Percentiles rank a stretch among this genome's conserved stretches.
Conservation (phyloP, 2,797 vertebrate species). For the Xyrichtys novacula region DNA sequence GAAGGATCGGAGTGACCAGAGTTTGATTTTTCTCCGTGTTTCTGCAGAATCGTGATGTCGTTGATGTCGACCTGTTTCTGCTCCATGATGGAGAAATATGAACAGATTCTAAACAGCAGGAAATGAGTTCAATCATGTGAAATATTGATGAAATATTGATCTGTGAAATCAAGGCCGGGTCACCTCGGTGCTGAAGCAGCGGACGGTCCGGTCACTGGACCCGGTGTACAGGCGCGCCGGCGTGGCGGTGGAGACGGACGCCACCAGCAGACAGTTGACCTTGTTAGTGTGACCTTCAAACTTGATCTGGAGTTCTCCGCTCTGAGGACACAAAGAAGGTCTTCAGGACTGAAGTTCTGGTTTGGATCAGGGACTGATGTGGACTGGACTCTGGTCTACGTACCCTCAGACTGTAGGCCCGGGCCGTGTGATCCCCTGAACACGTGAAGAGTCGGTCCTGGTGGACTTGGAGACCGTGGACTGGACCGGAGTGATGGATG, state of each 20-base stretch:
- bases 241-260: constrained; percentile 82
- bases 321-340: constrained; percentile 76
- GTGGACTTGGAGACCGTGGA: constrained; percentile 93
- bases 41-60: too few relatives aligned
- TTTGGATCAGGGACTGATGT: neutral
- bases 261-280: constrained; percentile 94
- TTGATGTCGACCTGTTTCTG: too few relatives aligned
- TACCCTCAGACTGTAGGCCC: constrained; percentile 90
- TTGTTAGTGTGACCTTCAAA: constrained; percentile 94
- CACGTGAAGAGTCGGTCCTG: constrained; percentile 91
- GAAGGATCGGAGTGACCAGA: too few relatives aligned
- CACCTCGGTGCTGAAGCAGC: constrained; percentile 92
- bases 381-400: constrained; percentile 18
- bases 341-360: neutral
- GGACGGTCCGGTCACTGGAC: constrained; percentile 94
- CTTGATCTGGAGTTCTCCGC: constrained; percentile 86
- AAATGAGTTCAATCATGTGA: too few relatives aligned
- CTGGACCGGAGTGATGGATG: constrained; percentile 88
- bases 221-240: constrained; percentile 90
- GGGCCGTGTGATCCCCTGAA: constrained; percentile 94
- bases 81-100: too few relatives aligned
- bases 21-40: too few relatives aligned
- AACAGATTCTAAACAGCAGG: too few relatives aligned
- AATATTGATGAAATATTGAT: too few relatives aligned
- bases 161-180: too few relatives aligned